Conservation (phyloP, 2,113 vertebrate genomes). For the Fulica atra region DNA sequence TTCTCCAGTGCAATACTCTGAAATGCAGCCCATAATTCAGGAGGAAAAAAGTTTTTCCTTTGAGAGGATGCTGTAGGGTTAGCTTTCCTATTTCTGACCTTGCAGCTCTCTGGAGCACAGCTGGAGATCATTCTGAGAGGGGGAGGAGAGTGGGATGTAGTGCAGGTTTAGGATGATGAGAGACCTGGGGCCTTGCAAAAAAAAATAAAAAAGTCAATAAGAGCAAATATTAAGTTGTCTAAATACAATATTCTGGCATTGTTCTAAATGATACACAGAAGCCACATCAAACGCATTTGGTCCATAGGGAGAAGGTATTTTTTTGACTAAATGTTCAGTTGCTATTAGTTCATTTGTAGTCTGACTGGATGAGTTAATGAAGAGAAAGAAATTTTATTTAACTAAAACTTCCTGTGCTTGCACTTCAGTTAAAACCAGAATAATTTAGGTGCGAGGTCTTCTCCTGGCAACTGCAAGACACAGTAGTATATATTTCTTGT, state of each 20-base stretch:
- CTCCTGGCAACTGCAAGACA: not conserved
- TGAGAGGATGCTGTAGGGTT: constrained; percentile 35
- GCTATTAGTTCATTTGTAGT: not conserved
- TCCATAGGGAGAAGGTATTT: not conserved
- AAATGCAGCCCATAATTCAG: constrained; percentile 23
- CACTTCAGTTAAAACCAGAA: constrained; percentile 10
- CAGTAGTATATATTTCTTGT: constrained; percentile 9
- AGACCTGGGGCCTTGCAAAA: constrained; percentile 5
- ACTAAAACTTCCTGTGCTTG: not conserved
- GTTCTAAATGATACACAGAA: not conserved
- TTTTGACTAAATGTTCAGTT: not conserved
- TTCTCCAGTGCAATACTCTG: not conserved
- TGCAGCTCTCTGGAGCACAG: constrained; percentile 38
- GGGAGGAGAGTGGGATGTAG: not conserved
- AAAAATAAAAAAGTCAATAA: not conserved
- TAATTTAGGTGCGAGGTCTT: constrained; percentile 1
- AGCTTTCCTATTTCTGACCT: constrained; percentile 26
- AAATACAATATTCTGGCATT: not conserved
- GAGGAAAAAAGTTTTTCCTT: constrained; percentile 24
- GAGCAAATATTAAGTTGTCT: not conserved
- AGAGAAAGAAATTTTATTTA: not conserved
- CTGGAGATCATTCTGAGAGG: constrained; percentile 52
- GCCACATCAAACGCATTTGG: not conserved
- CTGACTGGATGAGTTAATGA: not conserved
- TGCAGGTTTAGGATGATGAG: constrained; percentile 24